phyloP scores from a whole-genome alignment of 2,888 invertebrate species.

The Cactoblastis cactorum region DNA sequence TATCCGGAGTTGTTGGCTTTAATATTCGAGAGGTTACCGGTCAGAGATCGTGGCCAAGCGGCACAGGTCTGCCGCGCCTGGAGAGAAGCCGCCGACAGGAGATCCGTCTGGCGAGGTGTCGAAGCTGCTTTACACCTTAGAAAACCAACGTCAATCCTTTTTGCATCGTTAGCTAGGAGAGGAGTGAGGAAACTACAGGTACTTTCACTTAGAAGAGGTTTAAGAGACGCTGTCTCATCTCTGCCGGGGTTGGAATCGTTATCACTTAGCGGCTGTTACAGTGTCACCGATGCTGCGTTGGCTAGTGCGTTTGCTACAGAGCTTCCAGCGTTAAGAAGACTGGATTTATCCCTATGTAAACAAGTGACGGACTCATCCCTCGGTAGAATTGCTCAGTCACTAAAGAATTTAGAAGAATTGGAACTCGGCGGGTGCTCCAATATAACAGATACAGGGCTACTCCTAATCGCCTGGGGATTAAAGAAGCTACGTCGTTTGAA shows the following conservation, averaged over 20 bases:
- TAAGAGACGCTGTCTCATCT: conserved; percentile 91
- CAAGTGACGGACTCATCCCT: conserved; percentile 96
- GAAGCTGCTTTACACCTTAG: conserved; percentile 94
- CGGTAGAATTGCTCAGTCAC: conserved; percentile 89
- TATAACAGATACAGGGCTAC: conserved; percentile 92
- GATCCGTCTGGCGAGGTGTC: conserved; percentile 96
- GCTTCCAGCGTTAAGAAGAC: conserved; percentile 85
- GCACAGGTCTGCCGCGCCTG: conserved; percentile 94
- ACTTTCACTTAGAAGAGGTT: conserved; percentile 88
- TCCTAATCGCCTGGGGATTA: conserved; percentile 92
- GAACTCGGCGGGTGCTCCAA: conserved; percentile 96
- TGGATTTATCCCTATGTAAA: conserved; percentile 95
- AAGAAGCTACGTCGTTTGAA: conserved; percentile 91
- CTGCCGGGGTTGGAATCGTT: conserved; percentile 92
- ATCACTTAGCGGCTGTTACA: conserved; percentile 95
- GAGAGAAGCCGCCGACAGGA: conserved; percentile 95
- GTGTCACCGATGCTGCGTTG: conserved; percentile 92
- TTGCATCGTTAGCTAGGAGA: conserved; percentile 90
- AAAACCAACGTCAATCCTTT: conserved; percentile 89
- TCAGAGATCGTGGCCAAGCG: conserved; percentile 92
- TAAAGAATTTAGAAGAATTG: conserved; percentile 91
- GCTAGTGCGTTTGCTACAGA: conserved; percentile 90
- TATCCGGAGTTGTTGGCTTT: conserved; percentile 96
- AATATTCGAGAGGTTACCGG: conserved; percentile 93
- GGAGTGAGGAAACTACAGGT: conserved; percentile 95